Base-by-base conservation (phyloP, 2,113 vertebrate species). In the Agelaius phoeniceus region DNA sequence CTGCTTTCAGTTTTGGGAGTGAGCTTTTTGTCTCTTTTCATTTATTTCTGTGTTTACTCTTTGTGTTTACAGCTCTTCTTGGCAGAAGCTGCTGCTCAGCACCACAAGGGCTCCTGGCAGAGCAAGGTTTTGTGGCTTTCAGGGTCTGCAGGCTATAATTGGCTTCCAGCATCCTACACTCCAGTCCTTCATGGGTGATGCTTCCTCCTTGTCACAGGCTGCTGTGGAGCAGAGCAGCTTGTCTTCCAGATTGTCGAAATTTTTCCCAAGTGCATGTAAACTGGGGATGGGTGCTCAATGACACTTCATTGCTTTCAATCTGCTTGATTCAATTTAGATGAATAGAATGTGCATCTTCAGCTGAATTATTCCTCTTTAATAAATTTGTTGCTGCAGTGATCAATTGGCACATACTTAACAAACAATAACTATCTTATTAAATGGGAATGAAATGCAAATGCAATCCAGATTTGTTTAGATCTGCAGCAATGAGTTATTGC, bases 301-400 rank as follows among this genome's bases (percentile, higher is more conserved):
- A 54, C 49, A n/a, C 92, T 80, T 24, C 75, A 80, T 69, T 0
- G 0, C 93, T 93, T 84, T 84, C 89, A 94, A 48, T 92, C 91
- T 94, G 62, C 73, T 90, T 89, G 76, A 73, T 75, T 75, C 66
- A 84, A 69, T 90, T 86, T 51, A 77, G 80, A 82, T 28, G 73
- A 96, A 63, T 20, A 77, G 80, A 84, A 88, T 71, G 62, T 27
- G 66, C 62, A 74, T 73, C 75, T 95, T 90, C 68, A 68, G 55
- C 83, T 89, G 95, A 76, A 88, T 89, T 93, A 88, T 52, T 92
- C 93, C 87, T 97, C 95, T 95, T 80, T 87, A 83, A 80, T 76
- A 91, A 96, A 63, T 78, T 72, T 49, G 96, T 94, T 95, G 90
- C 95, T 95, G 57, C 76, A 49, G 80, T 88, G 85, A 96, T 96